These are phyloP conservation scores for Chloroceryle aenea DNA, from an alignment of 2,113 vertebrate genomes.

Conservation along the genomic window DNA sequence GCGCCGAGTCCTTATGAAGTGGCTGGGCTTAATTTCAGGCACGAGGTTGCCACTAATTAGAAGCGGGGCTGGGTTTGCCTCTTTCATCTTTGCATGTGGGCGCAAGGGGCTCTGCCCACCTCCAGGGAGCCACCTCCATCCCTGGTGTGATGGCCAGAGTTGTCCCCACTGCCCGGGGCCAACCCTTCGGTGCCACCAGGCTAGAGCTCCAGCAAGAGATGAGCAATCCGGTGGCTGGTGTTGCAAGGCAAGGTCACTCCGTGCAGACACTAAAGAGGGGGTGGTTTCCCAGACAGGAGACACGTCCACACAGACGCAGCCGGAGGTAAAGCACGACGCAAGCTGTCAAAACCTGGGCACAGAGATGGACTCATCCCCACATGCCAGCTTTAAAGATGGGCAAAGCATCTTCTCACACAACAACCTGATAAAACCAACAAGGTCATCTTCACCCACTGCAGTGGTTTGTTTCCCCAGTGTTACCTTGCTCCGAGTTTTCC, in stretches of 20 bases:
- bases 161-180: background rate
- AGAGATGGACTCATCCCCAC: background rate
- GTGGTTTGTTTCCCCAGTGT: background rate
- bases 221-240: background rate
- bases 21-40: background rate
- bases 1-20: fast-evolving
- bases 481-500: background rate
- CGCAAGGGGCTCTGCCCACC: background rate
- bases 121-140: background rate
- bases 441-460: background rate
- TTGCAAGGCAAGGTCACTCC: background rate
- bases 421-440: background rate
- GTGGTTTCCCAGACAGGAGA: background rate
- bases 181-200: background rate
- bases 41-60: background rate
- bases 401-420: background rate
- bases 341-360: background rate
- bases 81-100: background rate
- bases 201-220: background rate
- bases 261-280: fast-evolving
- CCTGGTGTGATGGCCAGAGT: fast-evolving
- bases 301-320: background rate
- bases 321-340: fast-evolving
- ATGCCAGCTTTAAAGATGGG: background rate
- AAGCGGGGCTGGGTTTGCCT: background rate